Percentiles rank a stretch among this genome's conserved stretches.
These are phyloP conservation scores for Eretmochelys imbricata DNA, from an alignment of 2,113 vertebrate species.

Conservation along the genomic window DNA sequence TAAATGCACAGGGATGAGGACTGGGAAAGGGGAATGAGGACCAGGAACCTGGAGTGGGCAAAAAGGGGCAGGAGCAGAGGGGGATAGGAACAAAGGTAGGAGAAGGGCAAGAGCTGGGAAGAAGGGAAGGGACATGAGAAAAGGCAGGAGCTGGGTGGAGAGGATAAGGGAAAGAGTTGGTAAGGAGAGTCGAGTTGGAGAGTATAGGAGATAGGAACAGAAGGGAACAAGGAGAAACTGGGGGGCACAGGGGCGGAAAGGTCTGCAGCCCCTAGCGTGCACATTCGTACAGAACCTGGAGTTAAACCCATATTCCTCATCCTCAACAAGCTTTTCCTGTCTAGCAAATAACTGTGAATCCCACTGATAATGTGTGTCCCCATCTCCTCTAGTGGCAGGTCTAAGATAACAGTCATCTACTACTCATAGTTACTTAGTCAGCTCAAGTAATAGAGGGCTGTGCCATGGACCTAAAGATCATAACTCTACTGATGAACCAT, in stretches of 20 bases:
- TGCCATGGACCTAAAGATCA: not conserved
- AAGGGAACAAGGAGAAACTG: not conserved
- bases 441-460: not conserved
- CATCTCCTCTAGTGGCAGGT: not conserved
- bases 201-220: not conserved
- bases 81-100: not conserved
- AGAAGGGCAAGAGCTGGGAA: not conserved
- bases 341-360: not conserved
- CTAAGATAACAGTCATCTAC: not conserved
- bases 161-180: not conserved
- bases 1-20: not conserved
- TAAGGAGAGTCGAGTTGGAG: not conserved
- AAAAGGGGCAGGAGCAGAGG: not conserved
- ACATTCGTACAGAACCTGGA: not conserved
- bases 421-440: not conserved
- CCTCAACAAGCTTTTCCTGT: not conserved
- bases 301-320: not conserved
- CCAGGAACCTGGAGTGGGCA: not conserved
- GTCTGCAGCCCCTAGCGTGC: rapidly evolving
- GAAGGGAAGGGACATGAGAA: not conserved
- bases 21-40: not conserved
- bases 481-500: not conserved
- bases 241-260: not conserved
- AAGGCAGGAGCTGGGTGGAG: rapidly evolving
- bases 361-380: not conserved